Percentiles rank a stretch among this genome's conserved stretches.
phyloP scores from a whole-genome alignment of 1,140 invertebrate species.

The Argopecten irradians region DNA sequence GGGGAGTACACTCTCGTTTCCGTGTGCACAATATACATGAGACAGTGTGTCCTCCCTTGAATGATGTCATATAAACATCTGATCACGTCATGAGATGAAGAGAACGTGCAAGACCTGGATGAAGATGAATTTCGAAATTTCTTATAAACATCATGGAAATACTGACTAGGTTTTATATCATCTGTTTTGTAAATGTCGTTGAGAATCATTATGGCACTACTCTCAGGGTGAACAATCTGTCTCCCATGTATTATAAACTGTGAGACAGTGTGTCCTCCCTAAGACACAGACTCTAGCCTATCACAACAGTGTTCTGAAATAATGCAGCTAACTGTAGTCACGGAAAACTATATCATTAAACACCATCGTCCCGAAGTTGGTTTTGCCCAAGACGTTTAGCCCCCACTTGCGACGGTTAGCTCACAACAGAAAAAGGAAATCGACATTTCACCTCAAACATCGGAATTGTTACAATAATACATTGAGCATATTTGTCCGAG shows the following conservation, averaged over 20 bases:
- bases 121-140: not conserved
- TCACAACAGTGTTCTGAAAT: not conserved
- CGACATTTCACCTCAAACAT: no score
- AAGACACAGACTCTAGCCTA: slow-evolving; percentile 37
- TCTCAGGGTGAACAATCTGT: slow-evolving; percentile 47
- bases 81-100: not conserved
- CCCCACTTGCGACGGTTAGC: no score
- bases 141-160: slow-evolving; percentile 1
- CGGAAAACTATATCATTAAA: no score
- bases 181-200: not conserved
- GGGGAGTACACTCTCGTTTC: slow-evolving; percentile 42
- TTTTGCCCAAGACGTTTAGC: no score
- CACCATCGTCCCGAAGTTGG: no score
- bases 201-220: slow-evolving; percentile 26
- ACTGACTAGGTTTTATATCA: slow-evolving; percentile 46
- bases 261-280: slow-evolving; percentile 55
- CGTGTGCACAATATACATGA: slow-evolving; percentile 39
- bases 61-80: slow-evolving; percentile 6
- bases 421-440: no score
- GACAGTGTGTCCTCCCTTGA: slow-evolving; percentile 54
- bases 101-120: not conserved
- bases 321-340: no score
- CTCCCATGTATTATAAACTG: not conserved
- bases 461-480: no score
- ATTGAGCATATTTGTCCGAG: no score